phyloP scores from a whole-genome alignment of 2,797 vertebrate genomes.

The Falco rusticolus region DNA sequence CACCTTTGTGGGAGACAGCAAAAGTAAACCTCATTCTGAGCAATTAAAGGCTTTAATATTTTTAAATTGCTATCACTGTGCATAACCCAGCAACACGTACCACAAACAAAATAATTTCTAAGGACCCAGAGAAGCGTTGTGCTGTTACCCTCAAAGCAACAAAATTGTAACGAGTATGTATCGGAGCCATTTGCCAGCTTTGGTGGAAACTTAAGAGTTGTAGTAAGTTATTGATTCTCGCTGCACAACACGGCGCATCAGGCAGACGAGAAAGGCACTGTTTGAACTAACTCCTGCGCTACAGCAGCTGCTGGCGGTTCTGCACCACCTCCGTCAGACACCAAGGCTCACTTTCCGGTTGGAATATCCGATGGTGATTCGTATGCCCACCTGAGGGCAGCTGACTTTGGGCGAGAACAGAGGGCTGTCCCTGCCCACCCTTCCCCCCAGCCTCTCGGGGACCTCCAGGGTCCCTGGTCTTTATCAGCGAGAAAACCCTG shows the following conservation, averaged over 20 bases:
- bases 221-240: background rate
- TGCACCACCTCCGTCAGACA: background rate
- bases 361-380: background rate
- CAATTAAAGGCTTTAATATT: background rate
- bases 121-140: background rate
- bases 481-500: background rate
- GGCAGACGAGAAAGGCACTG: background rate
- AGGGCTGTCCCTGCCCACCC: background rate
- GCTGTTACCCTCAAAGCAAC: background rate
- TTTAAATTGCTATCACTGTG: background rate
- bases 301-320: background rate
- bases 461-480: background rate
- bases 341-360: too few relatives aligned
- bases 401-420: fast-evolving
- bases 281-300: background rate
- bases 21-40: background rate
- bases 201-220: background rate
- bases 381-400: fast-evolving
- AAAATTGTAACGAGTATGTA: background rate
- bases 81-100: background rate
- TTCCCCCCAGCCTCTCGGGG: background rate
- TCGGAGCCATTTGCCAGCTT: background rate
- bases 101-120: background rate
- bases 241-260: background rate
- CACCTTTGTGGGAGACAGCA: background rate